Base-by-base conservation (phyloP, 2,888 invertebrate species). In the Polydrusus cervinus region DNA sequence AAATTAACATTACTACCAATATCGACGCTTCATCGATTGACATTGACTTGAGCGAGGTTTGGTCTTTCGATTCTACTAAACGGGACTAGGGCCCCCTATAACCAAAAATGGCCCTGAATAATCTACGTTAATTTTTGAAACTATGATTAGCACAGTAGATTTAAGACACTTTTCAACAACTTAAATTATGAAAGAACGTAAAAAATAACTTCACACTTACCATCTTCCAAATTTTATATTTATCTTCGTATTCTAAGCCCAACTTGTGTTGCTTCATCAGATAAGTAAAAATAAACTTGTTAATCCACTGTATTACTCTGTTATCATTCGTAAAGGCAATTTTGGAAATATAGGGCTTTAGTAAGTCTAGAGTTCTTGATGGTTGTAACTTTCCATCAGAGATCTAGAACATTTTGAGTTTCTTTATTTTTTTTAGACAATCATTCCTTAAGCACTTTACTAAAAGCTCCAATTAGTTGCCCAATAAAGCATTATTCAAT, bases 211-310 rank as follows among this genome's bases (percentile, higher is more conserved):
- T 25, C 25, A 9, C n/a, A 81, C 84, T 83, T 82, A 93, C 93
- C 84, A 86, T 80, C 84, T 89, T 90, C 95, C 95, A 95, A 6
- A 93, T 93, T 38, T 89, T 83, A 70, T 93, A 92, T 83, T 88
- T 92, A 57, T 91, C 92, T 76, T 89, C 86, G 83, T 92, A 92
- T 79, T 93, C 92, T 13, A 93, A 86, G 0, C 92, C 93, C 66
- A 89, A 83, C 78, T 92, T 91, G 45, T 93, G 93, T 86, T 96
- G 95, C 13, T 91, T 88, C 70, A 96, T 88, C 71, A 96, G 88
- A 83, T 93, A 90, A 20, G 91, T 90, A 79, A 96, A 93, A 60
- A 95, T 88, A 61, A 91, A 87, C 45, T 89, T 89, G 11, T 90
- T 88, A 13, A 89, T 89, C 80, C 87, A 90, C 45, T 84, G 87